Percentiles rank a stretch among this genome's conserved stretches.
These are phyloP conservation scores for Folsomia manolachei DNA, from an alignment of 2,888 invertebrate genomes.

Conservation along the genomic window DNA sequence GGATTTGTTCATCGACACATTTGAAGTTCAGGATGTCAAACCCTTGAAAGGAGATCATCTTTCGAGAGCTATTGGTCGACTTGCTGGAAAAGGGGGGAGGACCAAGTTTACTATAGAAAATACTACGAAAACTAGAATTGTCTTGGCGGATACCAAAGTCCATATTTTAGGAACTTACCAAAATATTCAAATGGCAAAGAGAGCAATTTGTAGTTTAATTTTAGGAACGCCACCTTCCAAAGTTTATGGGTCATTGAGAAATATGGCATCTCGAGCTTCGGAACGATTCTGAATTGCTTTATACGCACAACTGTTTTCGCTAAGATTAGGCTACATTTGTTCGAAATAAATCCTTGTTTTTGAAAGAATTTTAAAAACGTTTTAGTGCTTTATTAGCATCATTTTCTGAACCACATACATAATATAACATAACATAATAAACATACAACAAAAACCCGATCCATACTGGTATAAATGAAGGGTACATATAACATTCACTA, in stretches of 20 bases:
- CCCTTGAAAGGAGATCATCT: slow-evolving; percentile 92
- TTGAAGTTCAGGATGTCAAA: slow-evolving; percentile 95
- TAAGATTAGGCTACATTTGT: no score
- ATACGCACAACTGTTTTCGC: neutral
- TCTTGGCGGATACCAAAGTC: slow-evolving; percentile 92
- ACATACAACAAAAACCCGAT: no score
- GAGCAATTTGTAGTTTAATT: slow-evolving; percentile 93
- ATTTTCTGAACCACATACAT: no score
- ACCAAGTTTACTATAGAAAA: slow-evolving; percentile 99
- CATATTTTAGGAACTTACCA: slow-evolving; percentile 96
- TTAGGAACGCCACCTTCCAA: slow-evolving; percentile 96
- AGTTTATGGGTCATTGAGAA: slow-evolving; percentile 91
- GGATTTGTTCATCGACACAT: slow-evolving; percentile 94
- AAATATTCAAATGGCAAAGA: slow-evolving; percentile 89
- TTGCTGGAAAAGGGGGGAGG: slow-evolving; percentile 95
- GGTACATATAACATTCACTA: no score
- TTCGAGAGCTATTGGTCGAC: slow-evolving; percentile 90
- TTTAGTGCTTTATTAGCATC: no score
- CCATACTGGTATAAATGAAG: no score
- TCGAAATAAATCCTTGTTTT: no score
- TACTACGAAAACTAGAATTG: slow-evolving; percentile 95
- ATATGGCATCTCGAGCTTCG: slow-evolving; percentile 76
- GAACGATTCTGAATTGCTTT: slow-evolving; percentile 67
- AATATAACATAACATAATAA: no score
- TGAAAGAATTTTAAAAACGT: no score